Base-by-base conservation (phyloP, 1,140 invertebrate species). In the Orius insidiosus region DNA sequence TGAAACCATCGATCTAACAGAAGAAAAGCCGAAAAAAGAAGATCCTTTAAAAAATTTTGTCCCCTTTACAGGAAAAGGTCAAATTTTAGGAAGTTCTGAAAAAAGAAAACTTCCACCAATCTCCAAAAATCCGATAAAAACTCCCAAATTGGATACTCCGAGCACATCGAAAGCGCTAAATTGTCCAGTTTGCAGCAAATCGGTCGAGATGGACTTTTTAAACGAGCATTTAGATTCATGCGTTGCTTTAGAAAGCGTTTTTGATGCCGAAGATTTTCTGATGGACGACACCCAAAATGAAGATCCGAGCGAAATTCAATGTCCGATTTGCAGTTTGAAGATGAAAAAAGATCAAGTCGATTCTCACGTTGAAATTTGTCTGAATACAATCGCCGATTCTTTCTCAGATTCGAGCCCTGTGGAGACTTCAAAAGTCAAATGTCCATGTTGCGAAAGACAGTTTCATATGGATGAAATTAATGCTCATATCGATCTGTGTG, bases 401-500 rank as follows among this genome's bases (percentile, higher is more conserved):
- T 24, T 24, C 24, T 24, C 24, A 24, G 7, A 24, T 24, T 24
- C 24, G 24, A 40, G 55, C 36, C 46, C 47, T n/a, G 44, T 38
- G 33, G 49, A 53, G 15, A 45, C 1, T 19, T 35, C n/a, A 40
- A 10, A 8, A 49, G 38, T 39, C 39, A 13, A 15, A 13, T 56
- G 55, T 43, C 54, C 54, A 10, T 30, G 15, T 30, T 52, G 52
- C 38, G 11, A 33, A 36, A 45, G 24, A 14, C 31, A 13, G 8
- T 43, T 46, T 15, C 16, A 11, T 45, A 37, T 45, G n/a, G 39
- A 38, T 10, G 45, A 52, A 39, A 53, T 55, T 6, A 55, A 55
- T 47, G 31, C 18, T 33, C 53, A 55, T 38, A 33, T 55, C 31
- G 53, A 55, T 47, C 11, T 30, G n/a, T 55, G 53, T 47, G 24